Conservation (phyloP, 2,888 invertebrate genomes). For the Eupithecia tripunctaria region DNA sequence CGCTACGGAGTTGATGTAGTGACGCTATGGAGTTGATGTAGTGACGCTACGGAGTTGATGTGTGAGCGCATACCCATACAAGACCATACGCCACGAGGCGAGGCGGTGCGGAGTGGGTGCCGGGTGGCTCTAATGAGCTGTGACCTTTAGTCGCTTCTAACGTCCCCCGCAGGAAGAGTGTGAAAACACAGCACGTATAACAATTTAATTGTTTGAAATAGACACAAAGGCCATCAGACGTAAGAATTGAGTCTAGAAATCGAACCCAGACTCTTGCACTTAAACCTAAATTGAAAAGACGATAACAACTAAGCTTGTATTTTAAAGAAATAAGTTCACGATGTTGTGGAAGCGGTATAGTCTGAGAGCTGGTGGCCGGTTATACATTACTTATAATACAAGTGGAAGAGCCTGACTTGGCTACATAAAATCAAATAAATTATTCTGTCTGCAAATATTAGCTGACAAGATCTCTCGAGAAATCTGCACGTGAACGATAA, state of each 20-base stretch:
- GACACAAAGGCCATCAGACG: neutral
- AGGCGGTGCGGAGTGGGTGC: no score
- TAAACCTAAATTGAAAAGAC: conserved; percentile 1
- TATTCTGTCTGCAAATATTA: no score
- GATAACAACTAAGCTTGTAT: neutral
- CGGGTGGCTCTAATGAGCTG: no score
- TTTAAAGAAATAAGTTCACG: neutral
- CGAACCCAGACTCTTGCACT: neutral
- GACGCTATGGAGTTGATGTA: no score
- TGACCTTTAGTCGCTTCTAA: no score
- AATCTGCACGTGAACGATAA: neutral
- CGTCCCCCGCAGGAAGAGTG: no score
- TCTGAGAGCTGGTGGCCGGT: neutral
- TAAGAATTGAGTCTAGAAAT: neutral
- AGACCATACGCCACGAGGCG: no score
- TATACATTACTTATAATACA: neutral
- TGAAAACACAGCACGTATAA: no score
- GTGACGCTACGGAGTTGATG: no score
- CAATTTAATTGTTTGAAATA: no score
- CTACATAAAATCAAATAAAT: neutral
- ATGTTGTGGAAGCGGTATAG: conserved; percentile 1
- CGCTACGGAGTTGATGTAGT: no score
- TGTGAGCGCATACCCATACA: no score
- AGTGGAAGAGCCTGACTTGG: neutral
- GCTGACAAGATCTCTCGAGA: neutral